Percentiles rank a stretch among this genome's conserved stretches.
These are phyloP conservation scores for Falco concolor DNA, from an alignment of 2,797 vertebrate genomes.

Conservation along the genomic window DNA sequence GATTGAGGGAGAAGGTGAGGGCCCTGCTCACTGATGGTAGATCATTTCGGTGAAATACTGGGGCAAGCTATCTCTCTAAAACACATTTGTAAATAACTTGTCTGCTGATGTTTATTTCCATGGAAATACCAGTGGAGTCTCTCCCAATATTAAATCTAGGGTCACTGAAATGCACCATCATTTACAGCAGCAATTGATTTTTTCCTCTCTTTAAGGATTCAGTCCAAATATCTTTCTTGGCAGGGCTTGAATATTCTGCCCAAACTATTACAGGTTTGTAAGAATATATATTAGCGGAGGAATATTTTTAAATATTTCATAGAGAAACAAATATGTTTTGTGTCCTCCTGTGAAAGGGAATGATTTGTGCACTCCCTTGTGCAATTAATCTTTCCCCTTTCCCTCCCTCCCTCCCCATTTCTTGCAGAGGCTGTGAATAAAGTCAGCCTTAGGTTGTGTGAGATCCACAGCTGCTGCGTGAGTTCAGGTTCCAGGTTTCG, in stretches of 20 bases:
- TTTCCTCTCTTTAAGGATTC: background rate
- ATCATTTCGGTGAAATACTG: background rate
- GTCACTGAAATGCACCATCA: background rate
- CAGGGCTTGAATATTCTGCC: constrained; percentile 3
- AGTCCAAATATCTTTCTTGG: background rate
- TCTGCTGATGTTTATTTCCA: constrained; percentile 1
- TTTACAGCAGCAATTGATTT: constrained; percentile 28
- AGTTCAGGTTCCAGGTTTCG: background rate
- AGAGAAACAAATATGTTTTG: background rate
- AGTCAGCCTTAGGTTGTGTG: background rate
- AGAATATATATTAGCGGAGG: background rate
- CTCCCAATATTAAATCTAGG: background rate
- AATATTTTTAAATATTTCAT: background rate
- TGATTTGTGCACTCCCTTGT: background rate
- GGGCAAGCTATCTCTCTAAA: background rate
- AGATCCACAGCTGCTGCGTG: background rate
- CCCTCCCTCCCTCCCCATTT: background rate
- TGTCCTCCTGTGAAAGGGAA: background rate
- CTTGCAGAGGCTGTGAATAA: background rate
- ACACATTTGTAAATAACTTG: background rate
- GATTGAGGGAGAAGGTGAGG: constrained; percentile 77
- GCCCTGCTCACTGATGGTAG: background rate
- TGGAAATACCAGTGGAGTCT: background rate
- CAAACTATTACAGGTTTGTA: background rate
- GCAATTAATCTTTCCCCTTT: background rate